phyloP scores from a whole-genome alignment of 2,113 vertebrate genomes.

The Cephalophus harveyi region DNA sequence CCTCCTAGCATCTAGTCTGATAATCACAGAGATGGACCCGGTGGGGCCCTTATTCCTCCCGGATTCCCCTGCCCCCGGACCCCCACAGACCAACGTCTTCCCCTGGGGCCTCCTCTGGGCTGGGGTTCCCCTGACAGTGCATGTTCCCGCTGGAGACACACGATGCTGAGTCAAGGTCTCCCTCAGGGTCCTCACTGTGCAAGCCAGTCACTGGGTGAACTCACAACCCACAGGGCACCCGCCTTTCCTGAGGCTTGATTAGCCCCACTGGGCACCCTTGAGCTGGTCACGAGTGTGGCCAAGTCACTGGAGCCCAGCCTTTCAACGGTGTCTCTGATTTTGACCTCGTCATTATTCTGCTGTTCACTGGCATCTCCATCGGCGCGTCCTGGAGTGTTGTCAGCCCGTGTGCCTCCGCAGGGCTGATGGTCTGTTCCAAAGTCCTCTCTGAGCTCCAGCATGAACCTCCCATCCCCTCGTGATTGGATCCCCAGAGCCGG shows the following conservation, averaged over 20 bases:
- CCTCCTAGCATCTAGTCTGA: background rate
- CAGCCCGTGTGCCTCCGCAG: fast-evolving
- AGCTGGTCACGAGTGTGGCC: fast-evolving
- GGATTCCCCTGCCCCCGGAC: fast-evolving
- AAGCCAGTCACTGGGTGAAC: background rate
- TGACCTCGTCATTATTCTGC: background rate
- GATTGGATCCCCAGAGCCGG: background rate
- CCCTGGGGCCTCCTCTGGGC: background rate
- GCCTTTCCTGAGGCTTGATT: background rate
- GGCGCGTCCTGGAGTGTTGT: fast-evolving
- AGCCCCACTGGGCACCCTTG: background rate
- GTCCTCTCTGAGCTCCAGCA: background rate
- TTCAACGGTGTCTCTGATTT: fast-evolving
- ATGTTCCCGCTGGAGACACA: fast-evolving
- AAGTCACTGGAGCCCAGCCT: fast-evolving
- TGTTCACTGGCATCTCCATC: background rate
- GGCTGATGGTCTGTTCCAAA: background rate
- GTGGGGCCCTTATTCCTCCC: too few relatives aligned
- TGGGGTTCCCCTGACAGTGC: background rate
- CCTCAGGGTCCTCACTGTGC: background rate
- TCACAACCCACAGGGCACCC: background rate
- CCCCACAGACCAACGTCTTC: background rate
- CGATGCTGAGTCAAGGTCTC: background rate
- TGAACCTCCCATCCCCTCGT: background rate
- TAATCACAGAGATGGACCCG: fast-evolving